These are phyloP conservation scores for Trichomalopsis sarcophagae DNA, from an alignment of 1,140 invertebrate species.

Conservation along the genomic window DNA sequence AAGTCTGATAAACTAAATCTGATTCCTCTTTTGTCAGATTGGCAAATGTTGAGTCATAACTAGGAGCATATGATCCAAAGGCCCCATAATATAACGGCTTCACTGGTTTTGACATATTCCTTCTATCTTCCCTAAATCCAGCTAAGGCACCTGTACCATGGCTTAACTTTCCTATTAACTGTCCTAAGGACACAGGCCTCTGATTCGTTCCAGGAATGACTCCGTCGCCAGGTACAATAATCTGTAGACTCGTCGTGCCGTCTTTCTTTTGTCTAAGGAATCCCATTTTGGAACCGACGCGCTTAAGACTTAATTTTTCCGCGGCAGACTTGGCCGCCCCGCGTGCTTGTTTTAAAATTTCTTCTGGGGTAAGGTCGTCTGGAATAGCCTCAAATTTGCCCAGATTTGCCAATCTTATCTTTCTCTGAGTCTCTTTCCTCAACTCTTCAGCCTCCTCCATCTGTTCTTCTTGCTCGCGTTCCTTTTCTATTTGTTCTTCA, in stretches of 20 bases:
- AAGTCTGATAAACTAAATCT: conserved; percentile 92
- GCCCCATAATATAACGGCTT: conserved; percentile 95
- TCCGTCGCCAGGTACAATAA: conserved; percentile 88
- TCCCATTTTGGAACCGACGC: conserved; percentile 83
- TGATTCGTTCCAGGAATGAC: conserved; percentile 82
- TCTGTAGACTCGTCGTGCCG: conserved; percentile 91
- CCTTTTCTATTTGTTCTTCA: conserved; percentile 74
- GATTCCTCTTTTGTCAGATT: conserved; percentile 95
- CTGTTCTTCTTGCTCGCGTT: conserved; percentile 77
- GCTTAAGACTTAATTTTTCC: conserved; percentile 78
- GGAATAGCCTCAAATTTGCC: conserved; percentile 86
- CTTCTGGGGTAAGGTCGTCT: conserved; percentile 87
- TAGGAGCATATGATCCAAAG: conserved; percentile 95
- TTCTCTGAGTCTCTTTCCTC: conserved; percentile 73
- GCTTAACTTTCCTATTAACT: conserved; percentile 86
- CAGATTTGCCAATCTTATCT: conserved; percentile 74
- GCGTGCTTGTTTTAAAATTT: conserved; percentile 84
- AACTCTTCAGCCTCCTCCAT: conserved; percentile 75
- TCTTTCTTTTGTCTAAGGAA: conserved; percentile 88
- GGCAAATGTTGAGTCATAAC: conserved; percentile 96
- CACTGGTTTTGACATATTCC: conserved; percentile 91
- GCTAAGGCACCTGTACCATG: conserved; percentile 84
- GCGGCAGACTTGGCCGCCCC: conserved; percentile 81
- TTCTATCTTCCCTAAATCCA: conserved; percentile 90
- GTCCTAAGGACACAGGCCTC: conserved; percentile 88